Conservation (phyloP, 2,113 vertebrate species). For the Eleginops maclovinus region DNA sequence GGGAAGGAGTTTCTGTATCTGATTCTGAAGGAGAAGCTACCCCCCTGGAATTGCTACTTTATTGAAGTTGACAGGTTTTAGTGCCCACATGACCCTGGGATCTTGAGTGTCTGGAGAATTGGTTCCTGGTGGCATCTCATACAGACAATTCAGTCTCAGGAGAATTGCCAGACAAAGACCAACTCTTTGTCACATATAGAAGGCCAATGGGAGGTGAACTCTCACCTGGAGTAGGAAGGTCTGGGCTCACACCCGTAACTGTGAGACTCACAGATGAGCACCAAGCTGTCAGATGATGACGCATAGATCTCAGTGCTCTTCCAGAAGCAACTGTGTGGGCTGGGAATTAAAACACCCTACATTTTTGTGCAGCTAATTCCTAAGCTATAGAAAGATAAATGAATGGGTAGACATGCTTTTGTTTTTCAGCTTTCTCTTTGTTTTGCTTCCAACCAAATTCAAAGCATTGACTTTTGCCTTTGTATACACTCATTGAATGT, state of each 20-base stretch:
- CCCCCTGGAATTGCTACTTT: constrained; percentile 17
- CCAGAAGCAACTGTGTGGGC: background rate
- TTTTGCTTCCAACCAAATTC: background rate
- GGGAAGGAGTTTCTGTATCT: background rate
- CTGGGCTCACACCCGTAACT: background rate
- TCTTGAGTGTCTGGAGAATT: constrained; percentile 23
- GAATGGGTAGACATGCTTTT: background rate
- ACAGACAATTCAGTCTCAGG: background rate
- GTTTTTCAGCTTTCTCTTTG: background rate
- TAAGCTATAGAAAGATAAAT: background rate
- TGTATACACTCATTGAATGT: background rate
- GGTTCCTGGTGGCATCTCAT: constrained; percentile 7
- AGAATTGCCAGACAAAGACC: constrained; percentile 1
- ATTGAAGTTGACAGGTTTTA: constrained; percentile 42
- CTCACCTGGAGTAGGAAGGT: constrained; percentile 1
- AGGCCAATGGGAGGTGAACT: background rate
- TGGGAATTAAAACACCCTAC: background rate
- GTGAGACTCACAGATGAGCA: background rate
- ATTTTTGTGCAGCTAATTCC: background rate
- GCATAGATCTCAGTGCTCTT: background rate
- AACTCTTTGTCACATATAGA: background rate
- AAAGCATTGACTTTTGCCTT: background rate
- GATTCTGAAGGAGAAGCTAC: constrained; percentile 16
- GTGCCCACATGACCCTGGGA: constrained; percentile 13
- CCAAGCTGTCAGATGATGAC: background rate